Base-by-base conservation (phyloP, 2,888 invertebrate genomes). In the Gastracanthus pulcherrimus region DNA sequence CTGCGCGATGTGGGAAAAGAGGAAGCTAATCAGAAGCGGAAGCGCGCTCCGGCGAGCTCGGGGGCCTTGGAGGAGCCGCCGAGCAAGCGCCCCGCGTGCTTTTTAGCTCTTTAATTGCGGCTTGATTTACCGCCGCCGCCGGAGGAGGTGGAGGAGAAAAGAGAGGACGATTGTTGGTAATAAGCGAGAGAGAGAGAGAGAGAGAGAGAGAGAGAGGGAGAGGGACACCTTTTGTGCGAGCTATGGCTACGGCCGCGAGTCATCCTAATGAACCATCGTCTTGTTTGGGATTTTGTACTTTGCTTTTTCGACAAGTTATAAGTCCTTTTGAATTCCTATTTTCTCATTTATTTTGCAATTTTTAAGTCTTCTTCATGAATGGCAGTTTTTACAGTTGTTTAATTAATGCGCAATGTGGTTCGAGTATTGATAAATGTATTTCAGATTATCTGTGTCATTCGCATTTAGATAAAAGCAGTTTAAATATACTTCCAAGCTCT, bases 11-110 rank as follows among this genome's bases (percentile, higher is more conserved):
- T 90, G 90, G 90, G 90, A 90, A 90, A 91, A 90, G 91, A 90
- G 91, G 91, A 91, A 91, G 90, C 90, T 91, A 91, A 91, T 91
- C 91, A 91, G 90, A 90, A 90, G 89, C 90, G 91, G 91, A 91
- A 89, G 88, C 89, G 88, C 90, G 91, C 90, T 90, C 88, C 85
- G 88, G 85, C 87, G 89, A 89, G 86, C 89, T 86, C 85, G 86
- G 84, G 84, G 87, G 88, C 88, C 89, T 89, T 89, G 88, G 51
- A 64, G 41, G 29, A 11, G 60, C 58, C 11, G n/a, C 69, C n/a
- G n/a, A n/a, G n/a, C n/a, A n/a, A n/a, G 38, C 66, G 51, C 76
- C 31, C 36, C 38, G 82, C 87, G 86, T 85, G 86, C 87, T 88
- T 88, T 88, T 88, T 87, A 89, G 88, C 88, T 88, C 88, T 88